phyloP scores from a whole-genome alignment of 2,888 invertebrate species.

The Scaptomyza reducta region DNA sequence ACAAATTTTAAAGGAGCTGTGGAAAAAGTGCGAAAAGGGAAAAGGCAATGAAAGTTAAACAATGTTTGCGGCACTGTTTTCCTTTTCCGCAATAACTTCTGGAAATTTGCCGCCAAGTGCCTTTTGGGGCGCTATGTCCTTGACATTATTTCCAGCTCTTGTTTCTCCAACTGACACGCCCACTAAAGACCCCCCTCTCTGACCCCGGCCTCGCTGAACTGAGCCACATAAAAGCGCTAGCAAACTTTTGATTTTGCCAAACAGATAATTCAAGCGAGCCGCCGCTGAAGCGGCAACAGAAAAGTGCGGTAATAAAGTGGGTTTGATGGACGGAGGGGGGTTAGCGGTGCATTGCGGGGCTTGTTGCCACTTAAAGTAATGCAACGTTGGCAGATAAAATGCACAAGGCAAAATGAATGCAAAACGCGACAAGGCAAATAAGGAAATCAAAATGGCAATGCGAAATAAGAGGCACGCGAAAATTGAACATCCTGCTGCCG shows the following conservation, averaged over 20 bases:
- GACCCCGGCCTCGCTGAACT: background rate
- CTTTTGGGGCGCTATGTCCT: conserved; percentile 57
- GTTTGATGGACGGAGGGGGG: background rate
- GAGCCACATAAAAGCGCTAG: conserved; percentile 56
- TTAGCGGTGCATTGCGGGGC: background rate
- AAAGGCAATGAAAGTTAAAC: conserved; percentile 69
- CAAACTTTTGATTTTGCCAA: conserved; percentile 69
- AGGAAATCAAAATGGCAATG: conserved; percentile 76
- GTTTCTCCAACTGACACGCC: conserved; percentile 37
- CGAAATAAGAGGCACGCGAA: conserved; percentile 75
- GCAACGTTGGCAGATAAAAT: conserved; percentile 61
- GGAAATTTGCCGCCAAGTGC: conserved; percentile 60
- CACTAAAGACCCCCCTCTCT: conserved; percentile 1
- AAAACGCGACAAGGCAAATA: conserved; percentile 73
- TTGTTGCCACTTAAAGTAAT: conserved; percentile 73
- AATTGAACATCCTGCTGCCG: conserved; percentile 75
- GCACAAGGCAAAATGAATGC: conserved; percentile 63
- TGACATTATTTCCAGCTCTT: conserved; percentile 60
- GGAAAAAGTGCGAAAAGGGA: conserved; percentile 12
- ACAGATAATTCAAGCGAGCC: conserved; percentile 63
- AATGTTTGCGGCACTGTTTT: conserved; percentile 69
- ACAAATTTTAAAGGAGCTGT: conserved; percentile 25
- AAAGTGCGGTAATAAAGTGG: conserved; percentile 21
- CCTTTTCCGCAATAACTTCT: conserved; percentile 74
- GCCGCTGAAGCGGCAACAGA: conserved; percentile 42